Percentiles rank a stretch among this genome's conserved stretches.
phyloP scores from a whole-genome alignment of 2,113 vertebrate species.

The Orcinus orca region DNA sequence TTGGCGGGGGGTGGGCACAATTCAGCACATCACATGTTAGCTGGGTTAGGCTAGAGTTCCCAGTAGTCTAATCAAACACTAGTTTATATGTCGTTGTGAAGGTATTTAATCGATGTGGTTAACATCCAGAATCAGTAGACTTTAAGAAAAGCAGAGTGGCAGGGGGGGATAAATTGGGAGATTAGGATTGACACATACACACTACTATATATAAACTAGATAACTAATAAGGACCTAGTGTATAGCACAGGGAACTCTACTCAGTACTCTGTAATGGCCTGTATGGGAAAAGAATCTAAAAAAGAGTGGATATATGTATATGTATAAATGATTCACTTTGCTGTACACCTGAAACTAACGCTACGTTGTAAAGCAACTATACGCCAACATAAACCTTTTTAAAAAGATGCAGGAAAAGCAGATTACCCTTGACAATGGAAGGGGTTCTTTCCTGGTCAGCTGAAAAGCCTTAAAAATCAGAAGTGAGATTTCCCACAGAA shows the following conservation, averaged over 20 bases:
- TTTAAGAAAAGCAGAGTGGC: neutral
- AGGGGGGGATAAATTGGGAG: neutral
- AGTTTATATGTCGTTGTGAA: rapidly evolving
- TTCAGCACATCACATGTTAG: neutral
- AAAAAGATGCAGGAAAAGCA: neutral
- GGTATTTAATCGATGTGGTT: rapidly evolving
- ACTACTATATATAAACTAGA: too few species aligned
- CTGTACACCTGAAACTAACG: neutral
- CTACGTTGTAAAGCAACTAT: neutral
- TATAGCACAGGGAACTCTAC: too few species aligned
- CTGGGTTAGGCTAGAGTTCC: neutral
- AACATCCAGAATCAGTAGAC: neutral
- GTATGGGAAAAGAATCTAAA: neutral
- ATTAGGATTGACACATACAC: neutral
- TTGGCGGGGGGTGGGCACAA: neutral
- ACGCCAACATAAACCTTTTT: neutral
- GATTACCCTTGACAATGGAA: neutral
- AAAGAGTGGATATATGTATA: rapidly evolving
- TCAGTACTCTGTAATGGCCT: neutral
- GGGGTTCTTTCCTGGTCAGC: neutral
- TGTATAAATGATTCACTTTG: rapidly evolving
- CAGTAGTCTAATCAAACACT: neutral
- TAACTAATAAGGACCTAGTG: rapidly evolving
- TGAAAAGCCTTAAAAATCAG: neutral
- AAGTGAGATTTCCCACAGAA: neutral